phyloP scores from a whole-genome alignment of 2,888 invertebrate genomes.

The Napeogenes inachia region DNA sequence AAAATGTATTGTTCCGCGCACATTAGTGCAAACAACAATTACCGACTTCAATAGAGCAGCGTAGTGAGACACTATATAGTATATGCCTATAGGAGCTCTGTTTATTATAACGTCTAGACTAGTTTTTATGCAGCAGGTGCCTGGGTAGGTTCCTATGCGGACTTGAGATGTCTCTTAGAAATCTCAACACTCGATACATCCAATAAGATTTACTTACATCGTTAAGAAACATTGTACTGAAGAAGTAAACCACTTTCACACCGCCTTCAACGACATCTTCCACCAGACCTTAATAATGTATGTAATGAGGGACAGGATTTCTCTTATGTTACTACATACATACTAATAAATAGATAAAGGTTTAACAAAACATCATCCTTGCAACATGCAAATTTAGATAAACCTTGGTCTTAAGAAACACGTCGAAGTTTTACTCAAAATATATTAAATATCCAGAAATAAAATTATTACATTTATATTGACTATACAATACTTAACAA shows the following conservation, averaged over 20 bases:
- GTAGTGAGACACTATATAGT: neutral
- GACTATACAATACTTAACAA: too few species aligned
- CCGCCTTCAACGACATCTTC: too few species aligned
- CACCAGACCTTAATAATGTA: too few species aligned
- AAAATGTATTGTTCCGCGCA: neutral
- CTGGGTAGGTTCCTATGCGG: conserved; percentile 37
- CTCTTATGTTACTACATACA: too few species aligned
- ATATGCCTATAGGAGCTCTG: conserved; percentile 37
- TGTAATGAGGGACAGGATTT: too few species aligned
- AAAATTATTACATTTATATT: neutral
- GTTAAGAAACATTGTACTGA: neutral
- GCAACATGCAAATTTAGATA: neutral
- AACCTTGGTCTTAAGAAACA: neutral
- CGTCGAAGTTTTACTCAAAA: neutral
- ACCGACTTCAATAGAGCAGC: neutral
- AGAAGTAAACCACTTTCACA: neutral
- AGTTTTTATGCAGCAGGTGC: conserved; percentile 62
- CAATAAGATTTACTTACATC: conserved; percentile 7
- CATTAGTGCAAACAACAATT: conserved; percentile 2
- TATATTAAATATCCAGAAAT: neutral
- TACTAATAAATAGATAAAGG: too few species aligned
- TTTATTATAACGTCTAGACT: conserved; percentile 60
- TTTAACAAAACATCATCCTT: neutral
- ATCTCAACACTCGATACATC: conserved; percentile 22
- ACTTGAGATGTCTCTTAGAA: conserved; percentile 34